Conservation (phyloP, 2,113 vertebrate genomes). For the Tichodroma muraria region DNA sequence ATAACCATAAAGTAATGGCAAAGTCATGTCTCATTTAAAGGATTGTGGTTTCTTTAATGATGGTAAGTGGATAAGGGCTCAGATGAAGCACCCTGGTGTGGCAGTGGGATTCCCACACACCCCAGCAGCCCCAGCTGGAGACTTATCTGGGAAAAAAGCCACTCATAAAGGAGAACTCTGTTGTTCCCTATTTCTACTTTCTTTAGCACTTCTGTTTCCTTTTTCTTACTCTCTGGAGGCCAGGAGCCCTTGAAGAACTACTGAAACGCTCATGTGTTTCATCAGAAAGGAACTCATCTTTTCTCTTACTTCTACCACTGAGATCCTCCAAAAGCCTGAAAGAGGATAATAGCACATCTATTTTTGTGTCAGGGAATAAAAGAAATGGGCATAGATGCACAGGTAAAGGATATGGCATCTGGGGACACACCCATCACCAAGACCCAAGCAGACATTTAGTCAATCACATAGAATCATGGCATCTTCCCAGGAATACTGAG, state of each 20-base stretch:
- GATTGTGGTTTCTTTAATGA: neutral
- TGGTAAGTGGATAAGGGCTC: neutral
- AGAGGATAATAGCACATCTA: neutral
- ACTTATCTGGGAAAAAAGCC: neutral
- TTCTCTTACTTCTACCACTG: neutral
- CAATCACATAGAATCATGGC: neutral
- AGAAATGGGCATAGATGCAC: neutral
- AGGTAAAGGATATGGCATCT: neutral
- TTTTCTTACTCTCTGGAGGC: neutral
- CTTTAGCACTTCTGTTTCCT: neutral
- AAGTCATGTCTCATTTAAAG: constrained; percentile 17
- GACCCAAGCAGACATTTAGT: neutral
- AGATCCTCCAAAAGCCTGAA: neutral
- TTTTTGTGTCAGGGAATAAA: neutral
- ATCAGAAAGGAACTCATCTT: neutral
- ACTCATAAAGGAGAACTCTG: neutral
- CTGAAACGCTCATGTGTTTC: too few relatives aligned
- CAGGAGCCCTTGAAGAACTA: neutral
- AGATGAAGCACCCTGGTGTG: neutral
- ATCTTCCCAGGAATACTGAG: neutral
- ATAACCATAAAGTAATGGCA: constrained; percentile 23
- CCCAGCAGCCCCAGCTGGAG: neutral
- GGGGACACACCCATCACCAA: neutral
- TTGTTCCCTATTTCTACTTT: neutral
- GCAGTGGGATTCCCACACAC: neutral